Conservation (phyloP, 2,797 vertebrate genomes). For the Salmo trutta region DNA sequence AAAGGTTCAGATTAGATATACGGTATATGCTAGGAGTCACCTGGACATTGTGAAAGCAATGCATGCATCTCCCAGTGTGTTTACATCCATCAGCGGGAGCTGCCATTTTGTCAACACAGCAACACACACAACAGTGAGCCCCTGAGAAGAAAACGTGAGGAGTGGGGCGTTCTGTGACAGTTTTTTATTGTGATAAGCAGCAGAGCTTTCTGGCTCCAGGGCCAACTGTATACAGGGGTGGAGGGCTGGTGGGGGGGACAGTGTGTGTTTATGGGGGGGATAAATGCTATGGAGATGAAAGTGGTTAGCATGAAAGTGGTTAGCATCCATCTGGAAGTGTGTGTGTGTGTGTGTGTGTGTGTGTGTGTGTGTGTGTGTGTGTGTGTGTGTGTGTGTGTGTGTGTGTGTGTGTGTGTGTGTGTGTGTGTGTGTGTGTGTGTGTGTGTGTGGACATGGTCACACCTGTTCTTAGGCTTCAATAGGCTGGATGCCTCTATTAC, state of each 20-base stretch:
- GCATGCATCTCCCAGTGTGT: not conserved
- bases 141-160: constrained; percentile 26
- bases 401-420: too few species aligned
- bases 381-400: not conserved
- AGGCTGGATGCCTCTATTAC: constrained; percentile 25
- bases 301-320: too few species aligned
- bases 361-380: not conserved
- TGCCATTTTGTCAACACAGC: constrained; percentile 6
- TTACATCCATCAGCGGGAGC: constrained; percentile 2
- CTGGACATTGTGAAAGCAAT: not conserved
- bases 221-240: constrained; percentile 13
- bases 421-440: not conserved
- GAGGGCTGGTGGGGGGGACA: constrained; percentile 22
- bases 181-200: constrained; percentile 53
- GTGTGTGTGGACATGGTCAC: not conserved
- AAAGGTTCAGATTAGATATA: not conserved
- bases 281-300: too few species aligned
- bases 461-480: constrained; percentile 26
- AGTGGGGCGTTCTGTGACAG: constrained; percentile 48
- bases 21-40: not conserved
- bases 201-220: constrained; percentile 32
- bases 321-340: too few species aligned
- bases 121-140: not conserved
- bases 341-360: not conserved
- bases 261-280: too few species aligned